phyloP scores from a whole-genome alignment of 1,140 invertebrate species.

The Hirudo medicinalis region DNA sequence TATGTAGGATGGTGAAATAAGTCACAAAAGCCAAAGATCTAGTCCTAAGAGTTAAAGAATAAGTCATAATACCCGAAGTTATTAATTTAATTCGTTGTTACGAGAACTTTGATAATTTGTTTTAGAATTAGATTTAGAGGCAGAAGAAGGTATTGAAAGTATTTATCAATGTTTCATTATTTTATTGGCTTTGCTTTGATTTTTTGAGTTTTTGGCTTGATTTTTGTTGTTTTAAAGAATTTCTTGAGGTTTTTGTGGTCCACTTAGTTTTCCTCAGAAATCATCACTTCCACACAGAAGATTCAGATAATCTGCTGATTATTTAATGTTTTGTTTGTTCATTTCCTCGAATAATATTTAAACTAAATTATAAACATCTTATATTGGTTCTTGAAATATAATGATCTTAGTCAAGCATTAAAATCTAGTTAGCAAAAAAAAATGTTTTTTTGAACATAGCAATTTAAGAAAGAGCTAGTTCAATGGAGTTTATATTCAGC shows the following conservation, averaged over 20 bases:
- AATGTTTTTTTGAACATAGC: too few species aligned
- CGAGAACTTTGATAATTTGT: neutral
- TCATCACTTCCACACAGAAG: neutral
- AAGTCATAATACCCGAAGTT: neutral
- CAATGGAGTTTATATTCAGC: too few species aligned
- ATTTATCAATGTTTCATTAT: slow-evolving; percentile 2
- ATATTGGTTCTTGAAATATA: too few species aligned
- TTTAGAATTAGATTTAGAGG: slow-evolving; percentile 12
- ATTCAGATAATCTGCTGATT: too few species aligned
- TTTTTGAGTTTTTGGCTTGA: neutral
- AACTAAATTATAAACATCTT: too few species aligned
- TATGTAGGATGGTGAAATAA: too few species aligned
- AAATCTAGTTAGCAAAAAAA: too few species aligned
- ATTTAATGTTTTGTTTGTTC: too few species aligned
- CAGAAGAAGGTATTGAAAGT: slow-evolving; percentile 14
- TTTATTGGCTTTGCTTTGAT: neutral
- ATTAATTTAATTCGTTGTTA: neutral
- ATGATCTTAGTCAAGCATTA: too few species aligned
- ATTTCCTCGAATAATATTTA: too few species aligned
- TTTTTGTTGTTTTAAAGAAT: neutral
- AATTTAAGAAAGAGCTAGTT: too few species aligned
- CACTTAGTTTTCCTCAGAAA: neutral
- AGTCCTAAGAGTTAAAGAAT: neutral
- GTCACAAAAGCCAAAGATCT: too few species aligned
- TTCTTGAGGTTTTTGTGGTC: neutral